phyloP scores from a whole-genome alignment of 2,113 vertebrate genomes.

The Laterallus jamaicensis region DNA sequence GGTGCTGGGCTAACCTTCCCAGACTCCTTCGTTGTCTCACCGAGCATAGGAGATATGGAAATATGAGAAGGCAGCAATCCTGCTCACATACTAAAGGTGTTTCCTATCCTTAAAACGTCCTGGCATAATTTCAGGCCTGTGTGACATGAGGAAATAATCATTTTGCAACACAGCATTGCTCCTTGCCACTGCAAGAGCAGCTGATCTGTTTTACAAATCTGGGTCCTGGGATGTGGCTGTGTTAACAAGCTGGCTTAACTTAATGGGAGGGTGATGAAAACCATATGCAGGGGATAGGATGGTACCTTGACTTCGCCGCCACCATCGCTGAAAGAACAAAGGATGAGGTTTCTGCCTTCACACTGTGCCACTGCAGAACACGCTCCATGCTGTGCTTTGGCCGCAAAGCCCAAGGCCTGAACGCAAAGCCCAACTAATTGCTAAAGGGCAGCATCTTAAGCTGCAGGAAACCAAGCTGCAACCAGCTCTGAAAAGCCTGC shows the following conservation, averaged over 20 bases:
- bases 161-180: neutral
- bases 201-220: neutral
- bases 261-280: neutral
- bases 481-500: neutral
- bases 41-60: neutral
- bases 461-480: neutral
- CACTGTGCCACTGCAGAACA: neutral
- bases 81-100: neutral
- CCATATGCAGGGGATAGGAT: neutral
- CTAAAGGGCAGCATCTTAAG: neutral
- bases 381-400: neutral
- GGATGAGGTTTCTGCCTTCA: neutral
- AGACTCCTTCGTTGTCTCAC: neutral
- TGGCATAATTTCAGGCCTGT: neutral
- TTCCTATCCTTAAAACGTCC: neutral
- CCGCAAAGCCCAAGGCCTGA: neutral
- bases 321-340: neutral
- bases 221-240: neutral
- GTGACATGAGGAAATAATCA: neutral
- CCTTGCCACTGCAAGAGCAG: neutral
- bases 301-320: neutral
- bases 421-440: neutral
- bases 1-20: neutral
- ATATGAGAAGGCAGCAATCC: accelerated
- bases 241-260: neutral